Conservation (phyloP, 1,140 invertebrate species). For the Apocrypta bakeri region DNA sequence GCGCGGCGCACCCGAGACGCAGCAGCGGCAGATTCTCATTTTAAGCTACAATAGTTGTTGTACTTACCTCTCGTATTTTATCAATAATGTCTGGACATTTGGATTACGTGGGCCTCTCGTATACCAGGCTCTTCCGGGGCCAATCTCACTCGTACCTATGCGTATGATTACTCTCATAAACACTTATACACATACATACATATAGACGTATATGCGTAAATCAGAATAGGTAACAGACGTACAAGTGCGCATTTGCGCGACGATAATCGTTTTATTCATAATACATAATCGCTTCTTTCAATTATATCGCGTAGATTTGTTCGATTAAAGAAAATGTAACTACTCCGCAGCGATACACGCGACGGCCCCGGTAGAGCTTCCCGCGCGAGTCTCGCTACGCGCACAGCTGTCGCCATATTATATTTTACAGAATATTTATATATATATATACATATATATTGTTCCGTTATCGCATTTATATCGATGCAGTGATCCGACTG, state of each 20-base stretch:
- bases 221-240: background rate
- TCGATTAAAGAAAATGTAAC: conserved; percentile 9
- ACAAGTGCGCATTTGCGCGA: background rate
- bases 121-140: conserved; percentile 28
- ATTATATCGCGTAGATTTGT: conserved; percentile 3
- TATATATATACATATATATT: conserved; percentile 63
- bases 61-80: conserved; percentile 73
- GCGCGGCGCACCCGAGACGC: conserved; percentile 60
- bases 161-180: too few relatives aligned
- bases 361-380: conserved; percentile 38
- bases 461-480: conserved; percentile 67
- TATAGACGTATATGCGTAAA: background rate
- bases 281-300: conserved; percentile 30
- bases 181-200: conserved; percentile 39
- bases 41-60: conserved; percentile 74
- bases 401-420: conserved; percentile 61
- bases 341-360: background rate
- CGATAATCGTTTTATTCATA: background rate
- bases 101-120: conserved; percentile 35
- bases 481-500: conserved; percentile 37
- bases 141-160: background rate
- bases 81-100: conserved; percentile 65
- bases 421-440: conserved; percentile 70
- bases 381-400: conserved; percentile 47
- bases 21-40: conserved; percentile 70